Evolutionary conservation across 2,113 vertebrate species (phyloP).

Genomic region (Ammodytes marinus): DNA sequence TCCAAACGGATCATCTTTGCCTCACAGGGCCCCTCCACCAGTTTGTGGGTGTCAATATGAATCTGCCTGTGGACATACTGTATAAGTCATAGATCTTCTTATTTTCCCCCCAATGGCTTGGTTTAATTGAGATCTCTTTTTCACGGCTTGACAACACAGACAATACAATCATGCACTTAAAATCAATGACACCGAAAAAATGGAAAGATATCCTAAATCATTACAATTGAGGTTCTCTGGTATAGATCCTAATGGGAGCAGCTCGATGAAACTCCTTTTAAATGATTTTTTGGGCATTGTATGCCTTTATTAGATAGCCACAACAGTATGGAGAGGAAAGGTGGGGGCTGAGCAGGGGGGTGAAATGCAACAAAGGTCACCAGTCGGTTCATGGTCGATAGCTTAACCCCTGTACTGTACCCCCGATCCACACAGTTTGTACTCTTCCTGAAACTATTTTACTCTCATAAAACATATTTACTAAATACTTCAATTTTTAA

Average conservation of each 20-base stretch:
- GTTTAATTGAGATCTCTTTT: constrained; percentile 4
- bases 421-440: too few relatives aligned
- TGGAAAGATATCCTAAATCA: background rate
- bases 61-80: constrained; percentile 19
- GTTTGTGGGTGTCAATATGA: constrained; percentile 27
- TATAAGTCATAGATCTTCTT: background rate
- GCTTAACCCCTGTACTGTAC: background rate
- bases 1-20: constrained; percentile 62
- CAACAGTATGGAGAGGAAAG: too few relatives aligned
- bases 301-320: background rate
- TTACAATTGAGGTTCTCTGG: background rate
- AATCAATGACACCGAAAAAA: background rate
- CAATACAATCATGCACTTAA: background rate
- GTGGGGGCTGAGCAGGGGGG: background rate
- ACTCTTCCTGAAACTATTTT: background rate
- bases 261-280: background rate
- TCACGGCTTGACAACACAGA: background rate
- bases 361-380: background rate
- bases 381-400: background rate
- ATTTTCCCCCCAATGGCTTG: background rate
- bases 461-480: too few relatives aligned
- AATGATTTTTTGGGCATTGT: background rate
- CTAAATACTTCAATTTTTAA: background rate
- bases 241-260: background rate
- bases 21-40: constrained; percentile 41